Evolutionary conservation across 2,797 vertebrate species (phyloP).

Genomic region (Sebastes iracundus): DNA sequence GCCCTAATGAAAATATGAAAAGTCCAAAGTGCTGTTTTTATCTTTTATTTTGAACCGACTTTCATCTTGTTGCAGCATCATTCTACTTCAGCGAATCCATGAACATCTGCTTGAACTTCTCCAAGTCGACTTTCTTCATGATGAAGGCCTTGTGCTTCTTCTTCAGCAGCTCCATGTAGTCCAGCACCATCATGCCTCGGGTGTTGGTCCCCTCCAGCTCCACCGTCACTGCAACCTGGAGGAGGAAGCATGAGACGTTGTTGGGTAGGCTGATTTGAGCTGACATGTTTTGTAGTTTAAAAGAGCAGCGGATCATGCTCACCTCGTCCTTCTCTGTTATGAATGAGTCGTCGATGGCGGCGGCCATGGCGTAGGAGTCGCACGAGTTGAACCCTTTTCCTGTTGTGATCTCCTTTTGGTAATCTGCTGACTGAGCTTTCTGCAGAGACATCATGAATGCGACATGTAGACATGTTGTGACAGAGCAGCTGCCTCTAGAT

Average conservation of each 20-base stretch:
- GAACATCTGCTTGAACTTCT: constrained; percentile 74
- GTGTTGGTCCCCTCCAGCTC: constrained; percentile 73
- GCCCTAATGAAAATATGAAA: neutral
- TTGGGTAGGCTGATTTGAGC: too few species aligned
- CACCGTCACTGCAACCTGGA: constrained; percentile 68
- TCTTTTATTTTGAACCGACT: neutral
- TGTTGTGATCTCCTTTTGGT: constrained; percentile 49
- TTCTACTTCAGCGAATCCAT: constrained; percentile 70
- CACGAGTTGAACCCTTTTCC: constrained; percentile 79
- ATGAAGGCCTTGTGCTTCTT: constrained; percentile 74
- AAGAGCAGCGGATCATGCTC: neutral
- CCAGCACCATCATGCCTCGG: constrained; percentile 82
- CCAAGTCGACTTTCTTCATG: constrained; percentile 73
- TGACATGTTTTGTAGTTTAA: neutral
- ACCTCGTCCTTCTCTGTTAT: constrained; percentile 53
- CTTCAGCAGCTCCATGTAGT: constrained; percentile 63
- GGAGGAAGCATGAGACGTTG: rapidly evolving
- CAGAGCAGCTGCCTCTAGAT: neutral
- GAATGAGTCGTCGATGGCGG: constrained; percentile 71
- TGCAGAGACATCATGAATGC: neutral
- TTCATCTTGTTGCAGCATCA: neutral
- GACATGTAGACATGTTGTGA: neutral
- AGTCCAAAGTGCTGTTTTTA: neutral
- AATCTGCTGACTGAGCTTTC: constrained; percentile 11
- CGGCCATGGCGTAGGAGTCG: constrained; percentile 80